These are phyloP conservation scores for Hucho hucho DNA, from an alignment of 2,113 vertebrate genomes.

Conservation along the genomic window DNA sequence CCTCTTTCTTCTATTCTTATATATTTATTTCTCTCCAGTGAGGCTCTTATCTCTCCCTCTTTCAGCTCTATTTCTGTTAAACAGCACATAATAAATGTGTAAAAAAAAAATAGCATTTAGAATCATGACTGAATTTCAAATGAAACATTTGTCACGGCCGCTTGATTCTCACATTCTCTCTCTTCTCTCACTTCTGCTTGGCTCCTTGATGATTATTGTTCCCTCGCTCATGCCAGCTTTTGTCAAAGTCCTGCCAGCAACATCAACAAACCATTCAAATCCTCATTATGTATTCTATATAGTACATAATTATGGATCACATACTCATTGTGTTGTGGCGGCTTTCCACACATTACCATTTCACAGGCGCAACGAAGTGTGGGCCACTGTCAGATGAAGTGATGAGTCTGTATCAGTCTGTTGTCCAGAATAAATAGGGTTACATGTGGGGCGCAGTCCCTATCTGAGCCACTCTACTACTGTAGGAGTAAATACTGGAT, in stretches of 20 bases:
- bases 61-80: slow-evolving; percentile 41
- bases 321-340: neutral
- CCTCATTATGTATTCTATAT: slow-evolving; percentile 9
- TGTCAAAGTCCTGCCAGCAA: slow-evolving; percentile 4
- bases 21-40: neutral
- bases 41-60: slow-evolving; percentile 17
- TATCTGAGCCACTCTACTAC: neutral
- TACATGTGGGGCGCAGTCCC: neutral
- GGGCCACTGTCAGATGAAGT: neutral
- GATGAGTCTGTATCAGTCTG: neutral
- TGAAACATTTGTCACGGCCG: slow-evolving; percentile 22
- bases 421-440: neutral
- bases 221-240: neutral
- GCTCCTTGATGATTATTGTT: slow-evolving; percentile 15
- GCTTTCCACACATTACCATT: neutral
- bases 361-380: too few species aligned
- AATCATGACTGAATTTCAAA: slow-evolving; percentile 27
- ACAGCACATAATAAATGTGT: slow-evolving; percentile 20
- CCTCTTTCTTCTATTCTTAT: slow-evolving; percentile 1
- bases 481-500: neutral
- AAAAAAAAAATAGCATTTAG: slow-evolving; percentile 12
- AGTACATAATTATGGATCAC: neutral
- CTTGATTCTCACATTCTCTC: slow-evolving; percentile 8
- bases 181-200: slow-evolving; percentile 12
- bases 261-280: neutral